phyloP scores from a whole-genome alignment of 2,888 invertebrate species.

The Clistopyga incitator region DNA sequence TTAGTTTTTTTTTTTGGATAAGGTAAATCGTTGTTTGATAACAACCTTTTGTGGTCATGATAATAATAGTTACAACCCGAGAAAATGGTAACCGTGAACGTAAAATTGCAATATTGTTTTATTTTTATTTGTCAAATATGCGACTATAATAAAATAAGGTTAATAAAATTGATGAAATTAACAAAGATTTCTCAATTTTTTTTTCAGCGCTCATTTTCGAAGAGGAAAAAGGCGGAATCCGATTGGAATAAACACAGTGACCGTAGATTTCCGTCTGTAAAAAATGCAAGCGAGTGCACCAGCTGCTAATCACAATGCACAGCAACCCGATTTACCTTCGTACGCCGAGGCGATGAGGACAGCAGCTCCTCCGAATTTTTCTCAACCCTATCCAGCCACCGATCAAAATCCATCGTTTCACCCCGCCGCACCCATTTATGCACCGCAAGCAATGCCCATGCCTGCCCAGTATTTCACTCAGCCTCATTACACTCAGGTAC shows the following conservation, averaged over 20 bases:
- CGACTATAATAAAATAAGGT: not conserved
- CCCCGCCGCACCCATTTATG: constrained; percentile 39
- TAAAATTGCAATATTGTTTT: no score
- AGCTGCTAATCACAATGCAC: constrained; percentile 24
- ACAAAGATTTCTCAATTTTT: not conserved
- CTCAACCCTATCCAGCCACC: not conserved
- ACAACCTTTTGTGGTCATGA: no score
- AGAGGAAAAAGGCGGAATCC: not conserved
- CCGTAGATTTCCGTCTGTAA: not conserved
- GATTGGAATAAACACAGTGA: not conserved
- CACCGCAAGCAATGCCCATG: constrained; percentile 17
- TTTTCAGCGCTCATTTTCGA: not conserved
- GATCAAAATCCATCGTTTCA: constrained; percentile 34
- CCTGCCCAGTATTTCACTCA: constrained; percentile 46
- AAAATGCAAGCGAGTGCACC: constrained; percentile 51
- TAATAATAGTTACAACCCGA: no score
- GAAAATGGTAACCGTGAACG: no score
- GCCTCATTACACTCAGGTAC: constrained; percentile 44
- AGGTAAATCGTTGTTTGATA: no score
- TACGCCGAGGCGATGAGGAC: constrained; percentile 66
- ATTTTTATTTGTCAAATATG: no score
- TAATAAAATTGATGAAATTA: not conserved
- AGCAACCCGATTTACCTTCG: constrained; percentile 60
- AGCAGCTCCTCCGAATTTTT: constrained; percentile 32
- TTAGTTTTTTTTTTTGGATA: no score